These are phyloP conservation scores for Murina feae DNA, from an alignment of 2,113 vertebrate genomes.

Conservation along the genomic window DNA sequence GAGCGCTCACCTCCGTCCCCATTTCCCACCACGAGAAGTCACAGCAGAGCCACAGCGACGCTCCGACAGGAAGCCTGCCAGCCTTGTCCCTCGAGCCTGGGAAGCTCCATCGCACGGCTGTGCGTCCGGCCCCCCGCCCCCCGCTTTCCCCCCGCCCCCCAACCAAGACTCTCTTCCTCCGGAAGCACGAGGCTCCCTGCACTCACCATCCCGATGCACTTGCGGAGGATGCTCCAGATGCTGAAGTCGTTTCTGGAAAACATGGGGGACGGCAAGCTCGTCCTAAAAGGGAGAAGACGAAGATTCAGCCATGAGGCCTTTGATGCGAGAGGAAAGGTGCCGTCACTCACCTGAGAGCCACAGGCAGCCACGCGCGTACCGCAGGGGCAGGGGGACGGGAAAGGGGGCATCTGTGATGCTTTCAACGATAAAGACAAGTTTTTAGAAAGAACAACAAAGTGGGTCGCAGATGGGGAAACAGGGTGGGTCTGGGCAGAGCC, in stretches of 20 bases:
- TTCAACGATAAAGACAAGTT: too few species aligned
- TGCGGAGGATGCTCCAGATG: constrained; percentile 98
- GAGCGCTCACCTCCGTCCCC: background rate
- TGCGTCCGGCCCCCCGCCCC: too few species aligned
- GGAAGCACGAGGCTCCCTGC: too few species aligned
- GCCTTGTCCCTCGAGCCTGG: too few species aligned
- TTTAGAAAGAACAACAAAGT: too few species aligned
- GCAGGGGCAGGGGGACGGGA: too few species aligned
- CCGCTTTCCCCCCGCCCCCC: too few species aligned
- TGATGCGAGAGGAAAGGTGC: background rate
- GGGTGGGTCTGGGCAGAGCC: too few species aligned
- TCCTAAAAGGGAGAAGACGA: constrained; percentile 79
- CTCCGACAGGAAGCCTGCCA: background rate
- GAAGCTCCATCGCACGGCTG: too few species aligned
- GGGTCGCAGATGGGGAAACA: too few species aligned
- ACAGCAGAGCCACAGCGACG: background rate
- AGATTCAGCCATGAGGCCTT: background rate
- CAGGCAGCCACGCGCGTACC: background rate
- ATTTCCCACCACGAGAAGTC: background rate
- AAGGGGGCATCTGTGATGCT: too few species aligned
- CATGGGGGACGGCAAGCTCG: constrained; percentile 93
- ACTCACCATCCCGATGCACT: constrained; percentile 98
- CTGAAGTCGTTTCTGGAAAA: constrained; percentile 98
- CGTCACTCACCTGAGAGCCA: background rate
- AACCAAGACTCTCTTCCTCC: too few species aligned